These are phyloP conservation scores for Cactoblastis cactorum DNA, from an alignment of 2,888 invertebrate genomes.

Conservation along the genomic window DNA sequence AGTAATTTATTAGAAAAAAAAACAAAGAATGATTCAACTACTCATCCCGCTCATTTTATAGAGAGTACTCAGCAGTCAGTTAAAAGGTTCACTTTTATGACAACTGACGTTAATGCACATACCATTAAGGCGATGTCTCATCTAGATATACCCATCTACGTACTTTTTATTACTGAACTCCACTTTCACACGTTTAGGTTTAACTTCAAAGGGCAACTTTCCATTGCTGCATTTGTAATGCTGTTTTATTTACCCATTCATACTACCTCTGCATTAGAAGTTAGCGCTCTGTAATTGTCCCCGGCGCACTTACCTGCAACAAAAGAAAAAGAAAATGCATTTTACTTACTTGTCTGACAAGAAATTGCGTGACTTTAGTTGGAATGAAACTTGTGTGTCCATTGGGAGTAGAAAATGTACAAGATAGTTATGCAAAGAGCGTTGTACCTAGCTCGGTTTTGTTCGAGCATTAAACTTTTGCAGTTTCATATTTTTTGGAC, in stretches of 20 bases:
- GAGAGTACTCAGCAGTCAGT: background rate
- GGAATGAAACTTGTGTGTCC: constrained; percentile 2
- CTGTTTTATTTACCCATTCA: constrained; percentile 13
- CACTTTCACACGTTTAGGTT: constrained; percentile 32
- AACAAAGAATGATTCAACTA: no score
- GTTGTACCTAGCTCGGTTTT: constrained; percentile 7
- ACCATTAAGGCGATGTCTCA: constrained; percentile 21
- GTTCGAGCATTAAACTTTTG: background rate
- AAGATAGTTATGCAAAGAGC: constrained; percentile 6
- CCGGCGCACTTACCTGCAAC: constrained; percentile 38
- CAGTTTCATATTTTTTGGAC: background rate
- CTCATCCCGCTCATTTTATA: constrained; percentile 1
- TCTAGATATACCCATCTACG: constrained; percentile 25
- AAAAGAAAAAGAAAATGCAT: constrained; percentile 20
- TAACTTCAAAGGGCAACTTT: constrained; percentile 35
- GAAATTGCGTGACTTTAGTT: constrained; percentile 11
- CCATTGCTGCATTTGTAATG: constrained; percentile 23
- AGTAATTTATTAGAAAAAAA: no score
- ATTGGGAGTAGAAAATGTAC: constrained; percentile 9
- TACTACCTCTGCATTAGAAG: constrained; percentile 15
- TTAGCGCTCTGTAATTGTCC: constrained; percentile 9
- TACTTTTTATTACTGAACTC: constrained; percentile 32
- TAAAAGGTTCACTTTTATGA: constrained; percentile 10
- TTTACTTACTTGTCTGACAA: constrained; percentile 9
- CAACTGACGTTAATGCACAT: constrained; percentile 17